phyloP scores from a whole-genome alignment of 2,113 vertebrate genomes.

The Prunella fulvescens region DNA sequence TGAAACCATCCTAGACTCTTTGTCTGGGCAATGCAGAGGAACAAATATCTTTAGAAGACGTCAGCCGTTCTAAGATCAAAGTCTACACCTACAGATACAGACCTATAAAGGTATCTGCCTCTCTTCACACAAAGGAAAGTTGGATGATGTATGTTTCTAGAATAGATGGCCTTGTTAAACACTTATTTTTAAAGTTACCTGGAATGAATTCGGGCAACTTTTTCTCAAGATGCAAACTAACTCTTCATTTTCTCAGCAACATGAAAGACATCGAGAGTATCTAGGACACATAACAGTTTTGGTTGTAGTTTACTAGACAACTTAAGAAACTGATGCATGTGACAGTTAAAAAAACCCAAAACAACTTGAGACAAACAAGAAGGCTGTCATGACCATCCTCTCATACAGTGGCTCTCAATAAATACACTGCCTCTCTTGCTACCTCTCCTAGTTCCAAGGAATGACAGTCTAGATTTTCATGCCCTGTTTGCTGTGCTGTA shows the following conservation, averaged over 20 bases:
- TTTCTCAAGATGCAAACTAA: background rate
- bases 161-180: background rate
- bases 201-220: background rate
- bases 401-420: background rate
- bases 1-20: background rate
- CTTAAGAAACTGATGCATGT: background rate
- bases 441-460: background rate
- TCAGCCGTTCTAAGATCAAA: background rate
- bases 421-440: background rate
- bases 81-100: background rate
- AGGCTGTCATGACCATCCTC: background rate
- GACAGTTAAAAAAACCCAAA: background rate
- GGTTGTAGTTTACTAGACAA: background rate
- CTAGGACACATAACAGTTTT: background rate
- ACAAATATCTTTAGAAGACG: background rate
- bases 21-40: background rate
- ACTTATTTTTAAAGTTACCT: background rate
- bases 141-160: background rate
- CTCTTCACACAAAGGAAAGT: background rate
- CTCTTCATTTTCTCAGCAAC: background rate
- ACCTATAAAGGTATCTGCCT: background rate
- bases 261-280: background rate
- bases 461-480: slow-evolving; percentile 15
- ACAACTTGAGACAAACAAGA: background rate
- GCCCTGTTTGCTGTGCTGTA: background rate